A percentile compares a stretch with the other conserved stretches of the same genome.
phyloP scores from a whole-genome alignment of 2,888 invertebrate genomes.

The Tridacna gigas region DNA sequence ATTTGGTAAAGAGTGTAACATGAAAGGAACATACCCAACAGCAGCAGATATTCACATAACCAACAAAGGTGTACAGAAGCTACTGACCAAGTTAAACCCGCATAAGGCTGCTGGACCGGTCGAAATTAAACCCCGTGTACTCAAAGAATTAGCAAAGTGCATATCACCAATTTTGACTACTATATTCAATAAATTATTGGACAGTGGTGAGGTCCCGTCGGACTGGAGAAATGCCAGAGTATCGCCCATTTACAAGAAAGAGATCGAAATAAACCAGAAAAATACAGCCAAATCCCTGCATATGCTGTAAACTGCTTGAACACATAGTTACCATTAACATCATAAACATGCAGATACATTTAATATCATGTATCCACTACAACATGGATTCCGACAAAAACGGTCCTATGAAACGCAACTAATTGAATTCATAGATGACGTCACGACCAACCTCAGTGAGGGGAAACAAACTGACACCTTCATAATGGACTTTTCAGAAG shows the following conservation, averaged over 20 bases:
- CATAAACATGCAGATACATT: conserved; percentile 20
- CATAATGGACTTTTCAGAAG: conserved; percentile 47
- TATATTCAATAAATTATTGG: not conserved
- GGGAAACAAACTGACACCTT: conserved; percentile 37
- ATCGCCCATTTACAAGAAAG: conserved; percentile 36
- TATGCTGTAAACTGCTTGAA: conserved; percentile 42
- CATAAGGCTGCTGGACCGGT: conserved; percentile 35
- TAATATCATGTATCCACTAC: conserved; percentile 5
- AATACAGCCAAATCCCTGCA: conserved; percentile 21
- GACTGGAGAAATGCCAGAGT: not conserved
- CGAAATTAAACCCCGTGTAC: not conserved
- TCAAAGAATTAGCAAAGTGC: not conserved
- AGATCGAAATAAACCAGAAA: conserved; percentile 31
- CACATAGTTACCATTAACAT: conserved; percentile 34
- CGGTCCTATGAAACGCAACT: conserved; percentile 44
- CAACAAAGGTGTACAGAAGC: conserved; percentile 14
- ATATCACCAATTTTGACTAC: not conserved
- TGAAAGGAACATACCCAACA: too few relatives aligned
- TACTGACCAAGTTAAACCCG: conserved; percentile 26
- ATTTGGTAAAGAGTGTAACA: too few relatives aligned
- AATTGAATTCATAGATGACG: conserved; percentile 27
- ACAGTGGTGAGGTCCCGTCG: not conserved
- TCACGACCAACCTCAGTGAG: conserved; percentile 24
- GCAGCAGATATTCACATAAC: conserved; percentile 13
- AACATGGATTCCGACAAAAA: conserved; percentile 34